Conservation (phyloP, 1,140 invertebrate species). For the Eriocheir sinensis region DNA sequence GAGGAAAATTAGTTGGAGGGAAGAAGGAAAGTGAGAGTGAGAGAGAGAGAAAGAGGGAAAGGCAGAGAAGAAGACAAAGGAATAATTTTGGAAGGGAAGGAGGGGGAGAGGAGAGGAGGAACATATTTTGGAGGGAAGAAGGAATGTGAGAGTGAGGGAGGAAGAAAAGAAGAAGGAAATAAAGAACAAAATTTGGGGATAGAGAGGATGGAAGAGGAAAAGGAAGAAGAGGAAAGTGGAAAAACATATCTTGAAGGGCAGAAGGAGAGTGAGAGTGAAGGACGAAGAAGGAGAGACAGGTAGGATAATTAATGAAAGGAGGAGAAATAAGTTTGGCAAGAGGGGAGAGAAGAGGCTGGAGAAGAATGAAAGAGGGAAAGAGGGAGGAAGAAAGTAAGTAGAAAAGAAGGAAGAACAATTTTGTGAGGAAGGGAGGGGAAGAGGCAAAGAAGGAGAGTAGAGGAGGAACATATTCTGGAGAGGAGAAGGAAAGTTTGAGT, state of each 20-base stretch:
- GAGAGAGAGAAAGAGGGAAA: too few species aligned
- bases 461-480: background rate
- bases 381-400: background rate
- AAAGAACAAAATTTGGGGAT: background rate
- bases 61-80: too few species aligned
- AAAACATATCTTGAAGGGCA: background rate
- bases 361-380: background rate
- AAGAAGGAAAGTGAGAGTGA: too few species aligned
- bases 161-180: background rate
- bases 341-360: background rate
- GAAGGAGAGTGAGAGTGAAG: background rate
- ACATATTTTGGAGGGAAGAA: too few species aligned
- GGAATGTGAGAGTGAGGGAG: too few species aligned
- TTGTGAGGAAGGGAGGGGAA: background rate
- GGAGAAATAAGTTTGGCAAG: background rate
- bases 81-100: too few species aligned
- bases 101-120: too few species aligned
- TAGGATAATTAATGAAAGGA: background rate
- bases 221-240: background rate
- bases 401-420: background rate
- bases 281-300: background rate
- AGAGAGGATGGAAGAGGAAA: background rate
- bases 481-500: background rate
- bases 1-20: too few species aligned
- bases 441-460: background rate